These are phyloP conservation scores for Tinea trinotella DNA, from an alignment of 2,888 invertebrate species.

Conservation along the genomic window DNA sequence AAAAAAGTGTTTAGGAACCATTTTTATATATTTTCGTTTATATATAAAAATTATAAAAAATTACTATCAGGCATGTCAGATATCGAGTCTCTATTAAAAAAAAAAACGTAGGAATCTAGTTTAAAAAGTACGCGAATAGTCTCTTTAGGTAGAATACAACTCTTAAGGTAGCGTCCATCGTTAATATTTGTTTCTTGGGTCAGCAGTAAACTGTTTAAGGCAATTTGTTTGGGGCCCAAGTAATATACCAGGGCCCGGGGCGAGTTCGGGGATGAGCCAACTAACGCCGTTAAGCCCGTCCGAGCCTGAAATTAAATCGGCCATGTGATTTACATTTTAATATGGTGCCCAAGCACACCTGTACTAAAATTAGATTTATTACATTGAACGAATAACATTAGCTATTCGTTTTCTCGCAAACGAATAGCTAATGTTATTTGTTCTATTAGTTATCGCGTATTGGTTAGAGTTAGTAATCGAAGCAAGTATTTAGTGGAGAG, in stretches of 20 bases:
- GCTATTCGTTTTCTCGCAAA: conserved; percentile 12
- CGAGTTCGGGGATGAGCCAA: conserved; percentile 12
- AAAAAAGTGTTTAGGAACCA: no score
- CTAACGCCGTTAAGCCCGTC: conserved; percentile 14
- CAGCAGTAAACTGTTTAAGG: conserved; percentile 13
- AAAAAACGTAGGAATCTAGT: no score
- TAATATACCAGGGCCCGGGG: conserved; percentile 11
- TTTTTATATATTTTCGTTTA: no score
- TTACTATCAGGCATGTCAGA: no score
- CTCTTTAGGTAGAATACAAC: no score
- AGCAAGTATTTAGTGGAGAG: no score
- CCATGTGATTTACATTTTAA: conserved; percentile 16
- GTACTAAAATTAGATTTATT: conserved; percentile 11
- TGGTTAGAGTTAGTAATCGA: no score
- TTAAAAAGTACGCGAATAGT: no score
- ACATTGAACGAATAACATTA: conserved; percentile 9
- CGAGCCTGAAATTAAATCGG: conserved; percentile 15
- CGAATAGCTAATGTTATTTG: background rate
- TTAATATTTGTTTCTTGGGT: conserved; percentile 4
- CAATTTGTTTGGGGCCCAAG: conserved; percentile 14
- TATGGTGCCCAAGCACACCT: conserved; percentile 2
- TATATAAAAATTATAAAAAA: no score
- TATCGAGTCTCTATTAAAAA: no score
- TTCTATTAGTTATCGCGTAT: no score
- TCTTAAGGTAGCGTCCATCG: background rate